Percentiles rank a stretch among this genome's conserved stretches.
These are phyloP conservation scores for Philypnodon macrostomus DNA, from an alignment of 2,797 vertebrate genomes.

Conservation along the genomic window DNA sequence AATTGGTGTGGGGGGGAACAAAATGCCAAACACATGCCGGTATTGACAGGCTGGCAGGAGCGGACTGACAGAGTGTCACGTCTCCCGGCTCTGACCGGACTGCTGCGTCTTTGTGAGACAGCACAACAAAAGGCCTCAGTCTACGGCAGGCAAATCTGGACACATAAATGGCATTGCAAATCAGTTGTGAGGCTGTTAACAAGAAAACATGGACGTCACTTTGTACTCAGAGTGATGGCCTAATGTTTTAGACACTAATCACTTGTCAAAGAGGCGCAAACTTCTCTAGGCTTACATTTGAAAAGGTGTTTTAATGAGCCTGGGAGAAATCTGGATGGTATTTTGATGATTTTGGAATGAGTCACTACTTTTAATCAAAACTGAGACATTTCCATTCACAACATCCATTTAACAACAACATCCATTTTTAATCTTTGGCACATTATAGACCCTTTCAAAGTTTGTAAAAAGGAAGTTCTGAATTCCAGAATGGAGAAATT, in stretches of 20 bases:
- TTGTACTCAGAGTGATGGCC: conserved; percentile 18
- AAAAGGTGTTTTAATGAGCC: conserved; percentile 6
- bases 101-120: conserved; percentile 21
- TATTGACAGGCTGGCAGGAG: conserved; percentile 48
- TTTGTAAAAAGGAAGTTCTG: no score
- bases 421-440: no score
- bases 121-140: conserved; percentile 40
- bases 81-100: conserved; percentile 14
- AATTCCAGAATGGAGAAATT: no score
- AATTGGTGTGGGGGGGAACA: conserved; percentile 1
- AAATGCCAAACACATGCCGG: conserved; percentile 37
- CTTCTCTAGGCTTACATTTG: conserved; percentile 2
- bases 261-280: conserved; percentile 18
- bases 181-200: conserved; percentile 35
- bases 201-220: conserved; percentile 48
- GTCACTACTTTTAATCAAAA: no score
- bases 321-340: no score
- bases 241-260: conserved; percentile 23
- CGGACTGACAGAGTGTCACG: conserved; percentile 38
- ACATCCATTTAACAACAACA: no score
- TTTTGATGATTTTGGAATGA: no score
- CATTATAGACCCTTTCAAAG: no score
- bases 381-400: no score
- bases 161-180: conserved; percentile 27
- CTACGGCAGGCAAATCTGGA: conserved; percentile 42